phyloP scores from a whole-genome alignment of 2,113 vertebrate species.

The Carettochelys insculpta region DNA sequence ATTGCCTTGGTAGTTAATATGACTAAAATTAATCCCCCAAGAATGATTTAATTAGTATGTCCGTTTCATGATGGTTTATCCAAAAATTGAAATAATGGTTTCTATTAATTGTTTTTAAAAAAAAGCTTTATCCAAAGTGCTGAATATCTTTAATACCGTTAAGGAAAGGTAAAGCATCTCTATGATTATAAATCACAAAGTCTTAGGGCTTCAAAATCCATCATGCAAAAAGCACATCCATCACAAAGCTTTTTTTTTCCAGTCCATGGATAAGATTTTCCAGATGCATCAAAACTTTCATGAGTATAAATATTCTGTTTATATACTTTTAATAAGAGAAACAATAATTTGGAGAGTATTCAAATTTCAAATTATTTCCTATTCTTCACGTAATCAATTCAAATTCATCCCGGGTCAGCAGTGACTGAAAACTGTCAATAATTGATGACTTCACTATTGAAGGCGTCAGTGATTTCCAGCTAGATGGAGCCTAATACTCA shows the following conservation, averaged over 20 bases:
- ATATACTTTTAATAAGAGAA: neutral
- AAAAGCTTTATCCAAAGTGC: neutral
- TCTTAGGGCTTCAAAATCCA: fast-evolving
- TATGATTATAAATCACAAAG: neutral
- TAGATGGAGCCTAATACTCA: neutral
- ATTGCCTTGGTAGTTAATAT: neutral
- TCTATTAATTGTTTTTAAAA: neutral
- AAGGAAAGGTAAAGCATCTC: neutral
- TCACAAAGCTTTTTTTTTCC: neutral
- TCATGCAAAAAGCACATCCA: neutral
- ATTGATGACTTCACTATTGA: neutral
- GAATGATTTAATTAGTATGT: neutral
- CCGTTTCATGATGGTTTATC: neutral
- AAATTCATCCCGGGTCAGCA: neutral
- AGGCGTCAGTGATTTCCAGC: neutral
- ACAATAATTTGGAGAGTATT: neutral
- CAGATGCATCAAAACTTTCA: neutral
- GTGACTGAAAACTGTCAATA: neutral
- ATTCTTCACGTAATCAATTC: neutral
- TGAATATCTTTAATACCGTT: neutral
- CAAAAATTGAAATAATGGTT: neutral
- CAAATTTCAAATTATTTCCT: neutral
- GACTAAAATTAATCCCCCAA: neutral
- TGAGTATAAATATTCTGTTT: neutral
- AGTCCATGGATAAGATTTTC: neutral